A percentile compares a stretch with the other conserved stretches of the same genome.
Evolutionary conservation across 1,140 invertebrate species (phyloP).

Genomic region (Gonioctena quinquepunctata): DNA sequence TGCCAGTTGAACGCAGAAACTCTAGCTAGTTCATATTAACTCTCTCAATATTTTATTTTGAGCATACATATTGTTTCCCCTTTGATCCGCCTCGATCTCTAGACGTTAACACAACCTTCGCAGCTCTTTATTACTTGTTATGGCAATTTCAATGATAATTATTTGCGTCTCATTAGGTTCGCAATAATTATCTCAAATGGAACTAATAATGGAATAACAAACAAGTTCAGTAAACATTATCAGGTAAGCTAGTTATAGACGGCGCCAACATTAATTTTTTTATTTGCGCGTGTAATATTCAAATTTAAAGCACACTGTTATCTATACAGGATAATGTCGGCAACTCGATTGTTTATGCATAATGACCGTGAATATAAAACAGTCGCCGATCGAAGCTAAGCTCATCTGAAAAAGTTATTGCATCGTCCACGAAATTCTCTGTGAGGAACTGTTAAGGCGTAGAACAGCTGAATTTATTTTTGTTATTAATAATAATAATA

Average conservation of each 20-base stretch:
- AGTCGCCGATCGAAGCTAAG: neutral
- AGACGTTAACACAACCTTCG: too few species aligned
- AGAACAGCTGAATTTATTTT: too few species aligned
- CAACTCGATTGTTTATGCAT: neutral
- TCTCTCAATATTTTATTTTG: too few species aligned
- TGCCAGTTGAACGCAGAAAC: too few species aligned
- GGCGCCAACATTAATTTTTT: slow-evolving; percentile 12
- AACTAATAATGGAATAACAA: slow-evolving; percentile 8
- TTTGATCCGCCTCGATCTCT: too few species aligned
- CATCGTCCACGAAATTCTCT: too few species aligned
- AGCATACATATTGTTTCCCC: too few species aligned
- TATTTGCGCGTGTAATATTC: slow-evolving; percentile 12
- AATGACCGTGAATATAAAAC: neutral
- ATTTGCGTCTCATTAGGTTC: neutral
- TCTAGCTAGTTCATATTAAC: too few species aligned
- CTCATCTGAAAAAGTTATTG: neutral
- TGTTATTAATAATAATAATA: too few species aligned
- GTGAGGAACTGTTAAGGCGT: too few species aligned
- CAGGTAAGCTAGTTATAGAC: slow-evolving; percentile 10
- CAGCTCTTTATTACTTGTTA: neutral
- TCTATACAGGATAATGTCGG: slow-evolving; percentile 3
- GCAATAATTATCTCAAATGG: neutral
- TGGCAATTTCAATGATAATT: neutral
- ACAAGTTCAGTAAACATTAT: slow-evolving; percentile 12
- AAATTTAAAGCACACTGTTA: neutral